phyloP scores from a whole-genome alignment of 2,113 vertebrate genomes.

The Varanus salvator region DNA sequence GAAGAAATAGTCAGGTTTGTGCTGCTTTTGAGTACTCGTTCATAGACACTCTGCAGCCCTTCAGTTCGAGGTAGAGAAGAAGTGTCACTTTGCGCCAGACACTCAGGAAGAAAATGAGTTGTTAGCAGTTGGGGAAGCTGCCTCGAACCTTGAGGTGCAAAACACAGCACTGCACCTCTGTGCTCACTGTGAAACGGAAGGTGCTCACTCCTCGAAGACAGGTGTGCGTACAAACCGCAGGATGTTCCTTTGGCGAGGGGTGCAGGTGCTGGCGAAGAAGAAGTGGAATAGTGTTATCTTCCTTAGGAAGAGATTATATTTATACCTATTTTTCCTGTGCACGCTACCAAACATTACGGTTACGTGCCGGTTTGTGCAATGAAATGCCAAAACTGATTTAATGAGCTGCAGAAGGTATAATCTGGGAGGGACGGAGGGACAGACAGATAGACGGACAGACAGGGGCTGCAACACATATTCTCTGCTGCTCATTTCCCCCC shows the following conservation, averaged over 20 bases:
- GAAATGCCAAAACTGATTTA: not conserved
- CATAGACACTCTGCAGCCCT: constrained; percentile 41
- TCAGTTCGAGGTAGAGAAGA: constrained; percentile 44
- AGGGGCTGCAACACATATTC: too few species aligned
- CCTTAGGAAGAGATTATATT: not conserved
- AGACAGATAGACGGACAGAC: too few species aligned
- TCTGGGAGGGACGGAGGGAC: not conserved
- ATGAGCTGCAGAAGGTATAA: not conserved
- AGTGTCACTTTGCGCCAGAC: constrained; percentile 43
- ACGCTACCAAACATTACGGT: not conserved
- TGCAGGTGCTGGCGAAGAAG: constrained; percentile 16
- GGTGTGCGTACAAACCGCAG: constrained; percentile 13
- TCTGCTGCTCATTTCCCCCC: not conserved
- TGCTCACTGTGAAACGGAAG: constrained; percentile 49
- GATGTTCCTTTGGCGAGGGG: constrained; percentile 30
- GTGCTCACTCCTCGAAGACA: constrained; percentile 51
- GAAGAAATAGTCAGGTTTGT: constrained; percentile 1
- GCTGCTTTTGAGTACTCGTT: constrained; percentile 52
- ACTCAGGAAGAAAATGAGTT: constrained; percentile 41
- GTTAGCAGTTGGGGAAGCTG: constrained; percentile 41
- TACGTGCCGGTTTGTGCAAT: not conserved
- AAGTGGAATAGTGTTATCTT: constrained; percentile 6
- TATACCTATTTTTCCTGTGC: not conserved
- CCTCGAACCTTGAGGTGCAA: constrained; percentile 50
- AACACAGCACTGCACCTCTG: constrained; percentile 11